Evolutionary conservation across 30 jellyfish, hydroid and myxozoan species (phyloP).

Genomic region (Clytia hemisphaerica): DNA sequence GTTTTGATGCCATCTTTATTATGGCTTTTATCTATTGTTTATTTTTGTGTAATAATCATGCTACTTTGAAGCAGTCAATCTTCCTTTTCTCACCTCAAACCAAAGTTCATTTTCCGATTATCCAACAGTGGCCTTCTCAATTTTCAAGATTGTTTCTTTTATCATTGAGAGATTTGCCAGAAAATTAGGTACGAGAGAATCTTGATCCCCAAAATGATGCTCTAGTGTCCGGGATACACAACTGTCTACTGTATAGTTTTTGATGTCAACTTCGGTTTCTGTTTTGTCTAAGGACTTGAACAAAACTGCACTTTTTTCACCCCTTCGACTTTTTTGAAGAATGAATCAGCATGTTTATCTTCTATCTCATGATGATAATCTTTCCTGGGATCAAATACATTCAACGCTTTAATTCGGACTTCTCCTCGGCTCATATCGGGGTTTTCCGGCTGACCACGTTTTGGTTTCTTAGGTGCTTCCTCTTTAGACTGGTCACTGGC

Average conservation of each 20-base stretch:
- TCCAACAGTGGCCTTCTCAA: conserved; percentile 26
- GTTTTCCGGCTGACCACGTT: no score
- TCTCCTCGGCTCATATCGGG: no score
- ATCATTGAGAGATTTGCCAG: background rate
- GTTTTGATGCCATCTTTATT: conserved; percentile 7
- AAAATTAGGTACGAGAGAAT: no score
- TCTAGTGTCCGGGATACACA: no score
- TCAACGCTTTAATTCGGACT: no score
- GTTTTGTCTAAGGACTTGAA: conserved; percentile 11
- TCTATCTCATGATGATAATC: background rate
- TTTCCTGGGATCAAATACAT: conserved; percentile 34
- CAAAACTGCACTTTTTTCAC: conserved; percentile 24
- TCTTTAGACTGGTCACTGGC: no score
- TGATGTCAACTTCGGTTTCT: no score
- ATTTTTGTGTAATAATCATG: conserved; percentile 35
- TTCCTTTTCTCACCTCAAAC: conserved; percentile 29
- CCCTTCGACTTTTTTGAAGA: conserved; percentile 5
- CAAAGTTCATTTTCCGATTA: conserved; percentile 24
- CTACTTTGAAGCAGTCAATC: conserved; percentile 37
- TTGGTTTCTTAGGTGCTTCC: no score
- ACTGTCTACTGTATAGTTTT: no score
- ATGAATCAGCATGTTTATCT: background rate
- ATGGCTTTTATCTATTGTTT: conserved; percentile 3
- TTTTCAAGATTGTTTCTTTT: background rate
- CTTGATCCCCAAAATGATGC: no score